Conservation (phyloP, 1,140 invertebrate genomes). For the Anastatus disparis region DNA sequence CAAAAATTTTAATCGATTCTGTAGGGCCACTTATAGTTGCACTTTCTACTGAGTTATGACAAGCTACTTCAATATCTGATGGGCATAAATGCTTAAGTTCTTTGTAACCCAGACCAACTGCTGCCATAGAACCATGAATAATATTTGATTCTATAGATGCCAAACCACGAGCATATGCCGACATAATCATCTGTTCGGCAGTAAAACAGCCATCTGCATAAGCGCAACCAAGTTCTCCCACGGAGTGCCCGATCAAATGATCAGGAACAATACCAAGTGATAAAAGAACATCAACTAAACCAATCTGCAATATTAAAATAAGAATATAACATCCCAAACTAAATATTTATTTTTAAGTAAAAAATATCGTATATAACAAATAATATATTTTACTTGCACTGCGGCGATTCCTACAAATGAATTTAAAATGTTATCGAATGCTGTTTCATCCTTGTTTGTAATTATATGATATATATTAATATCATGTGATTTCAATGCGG, state of each 20-base stretch:
- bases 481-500: conserved; percentile 77
- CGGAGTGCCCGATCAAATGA: conserved; percentile 81
- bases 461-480: conserved; percentile 85
- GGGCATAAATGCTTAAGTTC: conserved; percentile 66
- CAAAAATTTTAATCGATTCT: conserved; percentile 58
- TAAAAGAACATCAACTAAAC: conserved; percentile 76
- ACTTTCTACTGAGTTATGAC: conserved; percentile 76
- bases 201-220: conserved; percentile 85
- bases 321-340: too few species aligned
- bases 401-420: conserved; percentile 91
- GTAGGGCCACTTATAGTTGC: conserved; percentile 78
- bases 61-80: conserved; percentile 73
- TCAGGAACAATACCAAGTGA: conserved; percentile 73
- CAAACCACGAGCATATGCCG: conserved; percentile 84
- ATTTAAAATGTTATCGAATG: conserved; percentile 83
- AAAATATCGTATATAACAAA: background rate
- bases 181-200: conserved; percentile 79
- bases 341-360: too few species aligned
- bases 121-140: conserved; percentile 86
- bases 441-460: conserved; percentile 76
- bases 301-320: conserved; percentile 71
- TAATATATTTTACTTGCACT: conserved; percentile 70
- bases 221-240: conserved; percentile 80
- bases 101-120: conserved; percentile 74
- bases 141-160: conserved; percentile 83